Percentiles rank a stretch among this genome's conserved stretches.
Conservation (phyloP, 2,888 invertebrate species). For the Clunio marinus region DNA sequence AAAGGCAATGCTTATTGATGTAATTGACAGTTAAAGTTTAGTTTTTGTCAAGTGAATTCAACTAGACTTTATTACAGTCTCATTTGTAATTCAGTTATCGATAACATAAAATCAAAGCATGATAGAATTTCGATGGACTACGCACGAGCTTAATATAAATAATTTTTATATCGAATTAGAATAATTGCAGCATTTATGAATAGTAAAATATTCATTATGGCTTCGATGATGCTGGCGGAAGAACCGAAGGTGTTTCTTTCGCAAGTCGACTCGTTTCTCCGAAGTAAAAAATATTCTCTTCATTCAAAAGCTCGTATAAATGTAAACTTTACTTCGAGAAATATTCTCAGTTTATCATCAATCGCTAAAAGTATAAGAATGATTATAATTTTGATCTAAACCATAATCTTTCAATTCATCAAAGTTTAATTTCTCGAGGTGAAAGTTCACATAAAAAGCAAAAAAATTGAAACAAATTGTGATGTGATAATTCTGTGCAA, state of each 20-base stretch:
- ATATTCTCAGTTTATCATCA: slow-evolving; percentile 20
- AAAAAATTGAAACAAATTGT: not conserved
- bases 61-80: not conserved
- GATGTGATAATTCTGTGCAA: not conserved
- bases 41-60: slow-evolving; percentile 14
- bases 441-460: not conserved
- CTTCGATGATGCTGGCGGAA: too few species aligned
- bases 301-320: slow-evolving; percentile 21
- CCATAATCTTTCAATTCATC: not conserved
- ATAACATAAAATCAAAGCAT: too few species aligned
- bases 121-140: too few species aligned
- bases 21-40: slow-evolving; percentile 39
- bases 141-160: too few species aligned
- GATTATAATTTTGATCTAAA: not conserved
- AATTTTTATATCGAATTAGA: too few species aligned
- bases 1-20: not conserved
- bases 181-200: too few species aligned
- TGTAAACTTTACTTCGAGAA: slow-evolving; percentile 17
- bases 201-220: too few species aligned
- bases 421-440: not conserved
- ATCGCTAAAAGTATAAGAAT: not conserved
- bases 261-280: too few species aligned
- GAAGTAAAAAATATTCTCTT: too few species aligned
- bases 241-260: too few species aligned
- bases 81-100: too few species aligned